A percentile compares a stretch with the other conserved stretches of the same genome.
Evolutionary conservation across 2,113 vertebrate species (phyloP).

Genomic region (Solea senegalensis): DNA sequence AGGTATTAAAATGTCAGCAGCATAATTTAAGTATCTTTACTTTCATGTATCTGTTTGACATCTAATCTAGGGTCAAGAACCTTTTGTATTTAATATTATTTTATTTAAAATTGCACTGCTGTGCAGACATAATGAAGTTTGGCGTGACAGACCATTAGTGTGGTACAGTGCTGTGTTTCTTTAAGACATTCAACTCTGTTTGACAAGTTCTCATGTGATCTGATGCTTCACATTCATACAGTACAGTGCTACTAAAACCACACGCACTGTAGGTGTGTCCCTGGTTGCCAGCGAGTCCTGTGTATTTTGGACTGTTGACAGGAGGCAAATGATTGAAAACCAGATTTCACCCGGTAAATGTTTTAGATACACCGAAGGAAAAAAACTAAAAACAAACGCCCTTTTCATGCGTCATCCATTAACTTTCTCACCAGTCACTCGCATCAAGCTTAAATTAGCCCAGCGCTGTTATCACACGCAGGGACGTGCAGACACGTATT

Average conservation of each 20-base stretch:
- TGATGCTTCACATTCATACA: not conserved
- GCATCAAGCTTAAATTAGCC: constrained; percentile 19
- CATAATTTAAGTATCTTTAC: too few species aligned
- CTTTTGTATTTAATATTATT: too few species aligned
- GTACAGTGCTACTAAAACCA: too few species aligned
- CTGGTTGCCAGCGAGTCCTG: not conserved
- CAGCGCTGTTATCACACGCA: constrained; percentile 22
- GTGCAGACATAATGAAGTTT: too few species aligned
- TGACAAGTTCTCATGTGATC: too few species aligned
- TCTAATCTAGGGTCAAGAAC: too few species aligned
- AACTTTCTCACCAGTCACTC: constrained; percentile 39
- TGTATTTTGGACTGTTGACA: not conserved
- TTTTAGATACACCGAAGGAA: constrained; percentile 11
- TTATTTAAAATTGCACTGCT: too few species aligned
- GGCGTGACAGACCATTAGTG: too few species aligned
- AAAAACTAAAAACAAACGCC: not conserved
- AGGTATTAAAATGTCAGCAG: not conserved
- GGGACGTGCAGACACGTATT: not conserved
- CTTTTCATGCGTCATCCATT: constrained; percentile 31
- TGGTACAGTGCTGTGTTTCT: too few species aligned
- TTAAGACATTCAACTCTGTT: too few species aligned
- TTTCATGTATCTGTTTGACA: not conserved
- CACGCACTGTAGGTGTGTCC: not conserved
- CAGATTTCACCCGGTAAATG: constrained; percentile 29
- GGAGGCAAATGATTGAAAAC: constrained; percentile 34